Evolutionary conservation across 2,888 invertebrate species (phyloP), one percentile per base, ranked within the genome.

Genomic region (Agrochola circellaris): DNA sequence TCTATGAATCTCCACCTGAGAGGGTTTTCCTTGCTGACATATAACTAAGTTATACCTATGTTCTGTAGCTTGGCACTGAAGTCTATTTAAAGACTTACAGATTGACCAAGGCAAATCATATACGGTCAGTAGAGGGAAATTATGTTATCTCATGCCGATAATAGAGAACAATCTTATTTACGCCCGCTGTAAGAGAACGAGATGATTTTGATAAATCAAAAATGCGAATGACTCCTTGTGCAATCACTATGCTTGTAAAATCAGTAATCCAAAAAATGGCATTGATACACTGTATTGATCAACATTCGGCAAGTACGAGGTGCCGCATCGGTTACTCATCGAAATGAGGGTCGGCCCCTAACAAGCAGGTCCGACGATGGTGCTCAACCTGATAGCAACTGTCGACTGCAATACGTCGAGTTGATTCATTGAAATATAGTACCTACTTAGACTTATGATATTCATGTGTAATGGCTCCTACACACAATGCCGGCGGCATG

Each of bases 321-420:
- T 81, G 58, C 34, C 26, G 61, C 51, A 23, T 58, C 15, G 15
- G 58, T 81, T 34, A 58, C 45, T 73, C 30, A 61, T 15, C 15
- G 8, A 82, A 82, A 67, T 67, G 30, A 82, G 75, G 60, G 75
- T 72, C 64, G 73, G 51, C 64, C 78, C 81, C 74, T 65, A 65
- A 60, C 58, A 48, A 66, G 34, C 42, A 30, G 56, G 38, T 30
- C 9, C 42, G 23, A 56, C n/a, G 15, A 48, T 7, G 38, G 34
- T 23, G 68, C 42, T 62, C 65, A 23, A 48, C n/a, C 54, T 23
- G 20, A 51, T 72, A 51, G 30, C 30, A 71, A 73, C 73, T 61
- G 54, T 56, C 61, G 13, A 66, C 60, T 61, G 20, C 15, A 61
- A 61, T 48, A 13, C 23, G 20, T 23, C n/a, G 20, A 51, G 6